Conservation (phyloP, 2,113 vertebrate genomes). For the Rhombomys opimus region DNA sequence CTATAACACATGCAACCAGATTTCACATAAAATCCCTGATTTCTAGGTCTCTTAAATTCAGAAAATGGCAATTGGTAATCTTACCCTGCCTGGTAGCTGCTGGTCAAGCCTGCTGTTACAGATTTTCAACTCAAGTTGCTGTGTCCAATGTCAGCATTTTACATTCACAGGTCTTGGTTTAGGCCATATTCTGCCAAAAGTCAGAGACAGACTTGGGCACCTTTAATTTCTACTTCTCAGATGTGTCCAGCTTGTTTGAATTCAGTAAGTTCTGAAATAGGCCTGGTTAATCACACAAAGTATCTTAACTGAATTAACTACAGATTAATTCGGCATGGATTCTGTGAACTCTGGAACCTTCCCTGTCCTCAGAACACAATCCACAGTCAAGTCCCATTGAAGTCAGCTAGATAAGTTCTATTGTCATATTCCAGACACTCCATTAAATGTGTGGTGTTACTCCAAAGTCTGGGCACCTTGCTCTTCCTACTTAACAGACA, state of each 20-base stretch:
- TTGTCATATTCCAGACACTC: neutral
- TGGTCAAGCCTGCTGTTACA: neutral
- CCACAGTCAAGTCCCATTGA: neutral
- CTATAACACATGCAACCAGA: neutral
- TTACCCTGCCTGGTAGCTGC: neutral
- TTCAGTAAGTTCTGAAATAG: neutral
- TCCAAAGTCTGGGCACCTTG: neutral
- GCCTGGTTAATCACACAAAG: neutral
- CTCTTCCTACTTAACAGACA: neutral
- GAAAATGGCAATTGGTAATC: neutral
- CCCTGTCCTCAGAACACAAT: neutral
- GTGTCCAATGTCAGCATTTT: neutral
- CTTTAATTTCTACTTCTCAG: neutral
- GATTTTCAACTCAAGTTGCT: neutral
- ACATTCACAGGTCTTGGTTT: neutral
- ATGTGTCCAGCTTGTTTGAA: neutral
- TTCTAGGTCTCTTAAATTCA: neutral
- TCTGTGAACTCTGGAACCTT: conserved; percentile 23
- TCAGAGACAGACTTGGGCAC: neutral
- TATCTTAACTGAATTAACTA: neutral
- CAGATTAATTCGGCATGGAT: neutral
- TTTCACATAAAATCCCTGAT: neutral
- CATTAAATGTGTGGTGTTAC: neutral
- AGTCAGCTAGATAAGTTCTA: neutral
- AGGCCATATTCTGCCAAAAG: neutral